Evolutionary conservation across 2,888 invertebrate genomes (phyloP), one percentile per base, ranked within the genome.

Genomic region (Lycaena phlaeas): DNA sequence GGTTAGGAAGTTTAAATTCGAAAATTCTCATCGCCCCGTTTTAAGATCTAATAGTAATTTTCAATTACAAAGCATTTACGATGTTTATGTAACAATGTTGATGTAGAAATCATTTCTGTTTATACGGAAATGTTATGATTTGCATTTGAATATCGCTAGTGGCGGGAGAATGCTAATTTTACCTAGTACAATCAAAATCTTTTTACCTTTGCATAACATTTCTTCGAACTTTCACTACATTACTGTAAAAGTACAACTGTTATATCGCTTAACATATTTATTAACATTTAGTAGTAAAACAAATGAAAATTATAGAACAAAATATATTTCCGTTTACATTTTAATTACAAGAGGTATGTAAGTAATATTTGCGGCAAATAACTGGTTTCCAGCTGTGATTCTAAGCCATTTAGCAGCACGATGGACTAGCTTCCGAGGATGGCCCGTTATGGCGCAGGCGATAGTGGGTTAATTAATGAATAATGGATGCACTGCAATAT

Each of bases 401-500:
- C 50, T 44, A 36, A 43, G 51, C 43, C 48, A 53, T 53, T 51
- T 51, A 46, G 51, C 48, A 45, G 40, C 42, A 43, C 46, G 27
- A 41, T 44, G 41, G 36, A 40, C 44, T 49, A 48, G 56, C 57
- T 54, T 53, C 54, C 55, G 60, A 55, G 46, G 52, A 56, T 48
- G 51, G 46, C 58, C 72, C 64, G 69, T 68, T 74, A 71, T 62
- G 58, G 65, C 51, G 53, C 53, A 18, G 55, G 54, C 56, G 63
- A 64, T 68, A 64, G 66, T 70, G 54, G 64, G 62, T 70, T 75
- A 74, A 76, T 76, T 69, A 74, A 73, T 75, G 68, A 76, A 74
- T 74, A 76, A 76, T 74, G 67, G 69, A 75, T 71, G 56, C 60
- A 60, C 51, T 53, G 67, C 61, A 65, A 73, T 75, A 75, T 68